Evolutionary conservation across 2,797 vertebrate species (phyloP).

Genomic region (Sylvilagus floridanus): DNA sequence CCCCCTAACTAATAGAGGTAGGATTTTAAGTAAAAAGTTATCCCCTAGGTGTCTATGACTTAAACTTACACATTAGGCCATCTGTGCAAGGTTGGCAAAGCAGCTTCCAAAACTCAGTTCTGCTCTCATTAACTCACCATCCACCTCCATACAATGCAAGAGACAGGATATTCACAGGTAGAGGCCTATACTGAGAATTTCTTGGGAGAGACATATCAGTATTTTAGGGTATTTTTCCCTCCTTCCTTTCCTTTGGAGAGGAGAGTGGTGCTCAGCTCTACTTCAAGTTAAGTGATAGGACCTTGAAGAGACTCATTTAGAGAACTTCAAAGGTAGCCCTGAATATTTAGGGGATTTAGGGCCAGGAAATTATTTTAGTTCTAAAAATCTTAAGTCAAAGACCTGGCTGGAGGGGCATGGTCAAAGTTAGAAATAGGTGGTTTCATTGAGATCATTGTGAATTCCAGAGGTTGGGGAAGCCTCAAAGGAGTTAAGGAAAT

Average conservation of each 20-base stretch:
- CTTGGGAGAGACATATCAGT: not conserved
- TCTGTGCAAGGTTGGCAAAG: not conserved
- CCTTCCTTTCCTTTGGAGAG: not conserved
- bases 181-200: not conserved
- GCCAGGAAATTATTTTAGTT: not conserved
- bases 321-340: not conserved
- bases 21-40: constrained; percentile 4
- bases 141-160: not conserved
- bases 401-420: not conserved
- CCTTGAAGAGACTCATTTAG: not conserved
- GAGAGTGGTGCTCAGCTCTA: not conserved
- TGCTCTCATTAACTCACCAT: not conserved
- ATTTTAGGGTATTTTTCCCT: not conserved
- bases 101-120: not conserved
- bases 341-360: not conserved
- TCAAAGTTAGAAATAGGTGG: not conserved
- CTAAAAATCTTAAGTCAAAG: not conserved
- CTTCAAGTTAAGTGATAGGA: not conserved
- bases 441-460: not conserved
- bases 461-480: not conserved
- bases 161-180: not conserved
- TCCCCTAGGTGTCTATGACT: not conserved
- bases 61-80: not conserved
- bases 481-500: not conserved
- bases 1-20: not conserved